A percentile compares a stretch with the other conserved stretches of the same genome.
These are phyloP conservation scores for Rhagoletis pomonella DNA, from an alignment of 1,140 invertebrate species.

Conservation along the genomic window DNA sequence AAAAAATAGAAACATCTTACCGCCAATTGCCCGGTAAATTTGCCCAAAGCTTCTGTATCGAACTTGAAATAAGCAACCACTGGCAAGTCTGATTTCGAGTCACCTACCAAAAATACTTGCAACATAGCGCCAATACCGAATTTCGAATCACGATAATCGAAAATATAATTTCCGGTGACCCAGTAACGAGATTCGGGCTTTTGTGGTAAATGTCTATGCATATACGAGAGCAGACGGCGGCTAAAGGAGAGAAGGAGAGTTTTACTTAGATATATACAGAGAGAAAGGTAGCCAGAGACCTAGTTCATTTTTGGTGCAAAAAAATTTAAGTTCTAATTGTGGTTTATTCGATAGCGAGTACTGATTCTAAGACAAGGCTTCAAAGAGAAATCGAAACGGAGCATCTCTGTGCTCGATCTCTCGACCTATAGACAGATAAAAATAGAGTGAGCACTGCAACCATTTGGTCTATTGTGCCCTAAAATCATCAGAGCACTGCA, in stretches of 20 bases:
- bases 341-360: too few relatives aligned
- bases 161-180: slow-evolving; percentile 80
- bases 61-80: slow-evolving; percentile 78
- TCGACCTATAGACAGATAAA: too few relatives aligned
- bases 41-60: slow-evolving; percentile 78
- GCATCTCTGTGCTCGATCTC: too few relatives aligned
- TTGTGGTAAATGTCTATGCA: slow-evolving; percentile 76
- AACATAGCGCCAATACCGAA: slow-evolving; percentile 78
- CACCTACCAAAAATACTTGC: slow-evolving; percentile 78
- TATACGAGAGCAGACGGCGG: slow-evolving; percentile 77
- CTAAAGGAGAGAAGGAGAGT: slow-evolving; percentile 63
- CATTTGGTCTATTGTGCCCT: too few relatives aligned
- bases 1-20: slow-evolving; percentile 67
- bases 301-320: background rate
- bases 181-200: slow-evolving; percentile 75
- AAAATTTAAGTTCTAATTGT: background rate
- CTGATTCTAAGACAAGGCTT: too few relatives aligned
- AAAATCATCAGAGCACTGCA: too few relatives aligned
- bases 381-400: too few relatives aligned
- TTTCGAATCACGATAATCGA: slow-evolving; percentile 79
- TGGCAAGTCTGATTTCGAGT: slow-evolving; percentile 78
- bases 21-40: slow-evolving; percentile 76
- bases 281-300: background rate
- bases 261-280: background rate
- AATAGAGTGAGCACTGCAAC: too few relatives aligned